Conservation (phyloP, 2,113 vertebrate species). For the Notechis scutatus region DNA sequence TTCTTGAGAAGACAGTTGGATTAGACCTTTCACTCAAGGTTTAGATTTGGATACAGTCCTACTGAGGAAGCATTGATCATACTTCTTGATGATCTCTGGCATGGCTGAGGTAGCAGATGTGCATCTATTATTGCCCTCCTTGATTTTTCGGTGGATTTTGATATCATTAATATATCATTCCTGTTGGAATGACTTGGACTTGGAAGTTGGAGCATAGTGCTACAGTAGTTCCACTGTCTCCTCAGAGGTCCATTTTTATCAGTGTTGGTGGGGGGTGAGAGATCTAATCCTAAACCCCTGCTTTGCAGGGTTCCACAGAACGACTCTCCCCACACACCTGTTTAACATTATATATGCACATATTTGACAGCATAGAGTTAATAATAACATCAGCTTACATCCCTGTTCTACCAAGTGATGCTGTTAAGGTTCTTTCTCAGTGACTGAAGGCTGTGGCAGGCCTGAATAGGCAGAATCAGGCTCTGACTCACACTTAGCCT, state of each 20-base stretch:
- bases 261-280: neutral
- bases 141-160: neutral
- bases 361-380: neutral
- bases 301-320: neutral
- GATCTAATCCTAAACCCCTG: neutral
- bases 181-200: neutral
- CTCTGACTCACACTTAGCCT: neutral
- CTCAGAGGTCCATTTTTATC: neutral
- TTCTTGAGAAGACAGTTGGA: neutral
- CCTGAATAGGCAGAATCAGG: neutral
- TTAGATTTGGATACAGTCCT: neutral
- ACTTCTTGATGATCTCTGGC: neutral
- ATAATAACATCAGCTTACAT: neutral
- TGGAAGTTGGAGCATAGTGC: neutral
- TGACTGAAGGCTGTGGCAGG: neutral
- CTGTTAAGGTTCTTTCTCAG: neutral
- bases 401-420: neutral
- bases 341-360: neutral
- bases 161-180: neutral
- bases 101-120: neutral
- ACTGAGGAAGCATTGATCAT: neutral
- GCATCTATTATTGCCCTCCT: neutral
- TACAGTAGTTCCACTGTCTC: neutral
- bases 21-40: neutral
- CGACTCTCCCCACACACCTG: neutral